Evolutionary conservation across 2,888 invertebrate species (phyloP).

Genomic region (Diaprepes abbreviatus): DNA sequence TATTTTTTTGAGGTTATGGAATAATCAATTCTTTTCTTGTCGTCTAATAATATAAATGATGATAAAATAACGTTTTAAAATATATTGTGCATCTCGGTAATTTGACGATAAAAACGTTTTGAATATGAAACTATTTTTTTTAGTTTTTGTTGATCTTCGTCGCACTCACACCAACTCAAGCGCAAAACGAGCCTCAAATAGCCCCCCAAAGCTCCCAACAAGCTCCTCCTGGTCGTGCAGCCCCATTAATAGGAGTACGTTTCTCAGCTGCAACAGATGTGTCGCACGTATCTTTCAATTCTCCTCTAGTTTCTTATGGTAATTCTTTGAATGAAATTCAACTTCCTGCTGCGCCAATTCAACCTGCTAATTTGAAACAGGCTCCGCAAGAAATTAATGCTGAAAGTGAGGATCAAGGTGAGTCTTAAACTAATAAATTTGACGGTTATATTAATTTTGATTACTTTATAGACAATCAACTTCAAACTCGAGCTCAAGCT

Average conservation of each 20-base stretch:
- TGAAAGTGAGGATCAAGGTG: background rate
- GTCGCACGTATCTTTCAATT: conserved; percentile 72
- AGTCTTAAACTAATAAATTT: background rate
- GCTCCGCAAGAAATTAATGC: conserved; percentile 1
- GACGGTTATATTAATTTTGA: background rate
- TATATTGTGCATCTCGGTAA: no score
- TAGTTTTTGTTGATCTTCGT: conserved; percentile 64
- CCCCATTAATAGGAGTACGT: conserved; percentile 66
- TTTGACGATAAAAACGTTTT: no score
- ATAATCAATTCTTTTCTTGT: no score
- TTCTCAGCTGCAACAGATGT: conserved; percentile 70
- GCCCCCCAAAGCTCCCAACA: conserved; percentile 57
- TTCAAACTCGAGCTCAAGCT: conserved; percentile 10
- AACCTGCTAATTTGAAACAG: conserved; percentile 35
- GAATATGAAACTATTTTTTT: no score
- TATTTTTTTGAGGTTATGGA: no score
- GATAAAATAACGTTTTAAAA: no score
- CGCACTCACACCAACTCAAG: conserved; percentile 67
- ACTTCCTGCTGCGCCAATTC: conserved; percentile 43
- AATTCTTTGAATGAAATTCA: conserved; percentile 50
- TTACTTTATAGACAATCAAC: conserved; percentile 22
- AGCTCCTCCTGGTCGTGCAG: conserved; percentile 62
- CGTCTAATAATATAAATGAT: no score
- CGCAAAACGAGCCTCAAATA: conserved; percentile 20
- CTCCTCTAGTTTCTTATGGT: conserved; percentile 56